phyloP scores from a whole-genome alignment of 1,140 invertebrate species.

The Diplogasteroides magnus region DNA sequence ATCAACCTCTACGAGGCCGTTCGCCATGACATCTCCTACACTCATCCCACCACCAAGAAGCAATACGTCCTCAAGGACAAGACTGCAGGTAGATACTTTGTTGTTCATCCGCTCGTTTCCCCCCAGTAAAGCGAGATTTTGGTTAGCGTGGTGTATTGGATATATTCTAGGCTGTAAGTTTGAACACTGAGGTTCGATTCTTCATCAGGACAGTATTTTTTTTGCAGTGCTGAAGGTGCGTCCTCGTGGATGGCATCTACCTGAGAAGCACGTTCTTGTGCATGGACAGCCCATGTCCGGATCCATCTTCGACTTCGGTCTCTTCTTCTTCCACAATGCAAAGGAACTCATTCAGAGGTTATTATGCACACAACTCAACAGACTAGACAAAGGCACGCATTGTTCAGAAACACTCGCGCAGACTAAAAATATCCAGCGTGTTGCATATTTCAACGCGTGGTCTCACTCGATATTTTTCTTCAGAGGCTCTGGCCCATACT shows the following conservation, averaged over 20 bases:
- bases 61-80: slow-evolving; percentile 46
- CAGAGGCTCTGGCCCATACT: slow-evolving; percentile 62
- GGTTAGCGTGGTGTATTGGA: neutral
- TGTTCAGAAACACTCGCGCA: too few species aligned
- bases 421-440: too few species aligned
- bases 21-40: slow-evolving; percentile 59
- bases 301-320: slow-evolving; percentile 67
- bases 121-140: too few species aligned
- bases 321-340: slow-evolving; percentile 68
- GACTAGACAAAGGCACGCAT: too few species aligned
- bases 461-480: slow-evolving; percentile 59
- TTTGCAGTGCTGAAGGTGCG: slow-evolving; percentile 65
- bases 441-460: too few species aligned
- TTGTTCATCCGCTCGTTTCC: neutral
- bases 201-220: slow-evolving; percentile 19
- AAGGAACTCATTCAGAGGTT: too few species aligned
- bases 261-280: slow-evolving; percentile 68
- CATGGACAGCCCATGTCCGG: slow-evolving; percentile 67
- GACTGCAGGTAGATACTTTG: slow-evolving; percentile 29
- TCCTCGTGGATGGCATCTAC: slow-evolving; percentile 71
- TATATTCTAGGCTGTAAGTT: neutral
- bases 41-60: slow-evolving; percentile 52
- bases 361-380: too few species aligned
- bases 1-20: slow-evolving; percentile 52
- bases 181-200: neutral